Conservation (phyloP, 2,113 vertebrate genomes). For the Cryptotis parvus region DNA sequence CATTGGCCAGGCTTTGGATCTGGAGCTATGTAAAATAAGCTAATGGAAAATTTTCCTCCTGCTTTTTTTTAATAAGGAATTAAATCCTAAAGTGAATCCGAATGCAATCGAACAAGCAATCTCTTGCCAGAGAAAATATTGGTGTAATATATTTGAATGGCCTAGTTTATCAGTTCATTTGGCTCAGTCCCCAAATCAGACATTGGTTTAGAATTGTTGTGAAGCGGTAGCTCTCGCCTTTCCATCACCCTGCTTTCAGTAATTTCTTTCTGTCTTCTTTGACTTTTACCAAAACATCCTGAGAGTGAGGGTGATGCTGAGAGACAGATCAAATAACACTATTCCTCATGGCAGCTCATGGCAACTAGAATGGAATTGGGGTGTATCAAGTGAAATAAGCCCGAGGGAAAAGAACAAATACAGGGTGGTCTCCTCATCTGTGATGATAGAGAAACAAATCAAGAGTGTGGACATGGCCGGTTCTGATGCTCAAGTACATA, state of each 20-base stretch:
- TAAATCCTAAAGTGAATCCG: conserved; percentile 61
- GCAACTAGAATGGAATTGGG: no score
- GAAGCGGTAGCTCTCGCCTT: conserved; percentile 31
- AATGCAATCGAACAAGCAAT: conserved; percentile 61
- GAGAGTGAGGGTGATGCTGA: background rate
- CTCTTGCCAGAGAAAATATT: conserved; percentile 72
- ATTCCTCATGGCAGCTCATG: no score
- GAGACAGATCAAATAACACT: background rate
- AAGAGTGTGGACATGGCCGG: no score
- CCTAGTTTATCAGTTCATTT: conserved; percentile 67
- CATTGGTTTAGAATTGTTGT: conserved; percentile 10
- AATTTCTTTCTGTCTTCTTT: conserved; percentile 20
- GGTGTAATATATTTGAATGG: conserved; percentile 61
- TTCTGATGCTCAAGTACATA: no score
- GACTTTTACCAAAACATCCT: conserved; percentile 12
- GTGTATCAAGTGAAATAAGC: no score
- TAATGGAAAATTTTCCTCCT: conserved; percentile 70
- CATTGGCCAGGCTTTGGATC: conserved; percentile 30
- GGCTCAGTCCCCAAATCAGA: conserved; percentile 49
- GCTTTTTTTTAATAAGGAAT: conserved; percentile 52
- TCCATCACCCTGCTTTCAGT: conserved; percentile 52
- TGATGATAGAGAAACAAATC: no score
- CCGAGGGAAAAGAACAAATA: no score
- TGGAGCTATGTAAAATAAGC: conserved; percentile 56
- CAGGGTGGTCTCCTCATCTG: no score